These are phyloP conservation scores for Cantharis nigra DNA, from an alignment of 2,888 invertebrate species.

Conservation along the genomic window DNA sequence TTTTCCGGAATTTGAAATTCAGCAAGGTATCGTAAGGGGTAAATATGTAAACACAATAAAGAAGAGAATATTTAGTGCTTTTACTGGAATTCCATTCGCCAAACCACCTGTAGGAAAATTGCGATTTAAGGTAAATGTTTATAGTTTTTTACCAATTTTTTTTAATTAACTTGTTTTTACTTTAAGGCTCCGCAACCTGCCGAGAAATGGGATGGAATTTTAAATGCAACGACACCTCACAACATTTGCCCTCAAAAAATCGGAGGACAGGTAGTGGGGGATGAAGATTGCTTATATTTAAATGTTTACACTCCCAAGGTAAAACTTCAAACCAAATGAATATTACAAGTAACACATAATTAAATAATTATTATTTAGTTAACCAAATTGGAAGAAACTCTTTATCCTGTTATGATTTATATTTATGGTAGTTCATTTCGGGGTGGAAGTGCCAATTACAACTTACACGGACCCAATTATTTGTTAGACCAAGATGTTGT, in stretches of 20 bases:
- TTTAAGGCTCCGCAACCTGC: slow-evolving; percentile 69
- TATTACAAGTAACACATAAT: not conserved
- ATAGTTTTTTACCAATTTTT: not conserved
- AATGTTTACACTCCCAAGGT: slow-evolving; percentile 69
- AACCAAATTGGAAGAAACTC: slow-evolving; percentile 5
- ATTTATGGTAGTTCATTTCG: slow-evolving; percentile 78
- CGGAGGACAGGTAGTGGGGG: slow-evolving; percentile 61
- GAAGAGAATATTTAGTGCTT: slow-evolving; percentile 63
- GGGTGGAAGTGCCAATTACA: slow-evolving; percentile 70
- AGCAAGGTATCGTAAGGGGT: slow-evolving; percentile 10
- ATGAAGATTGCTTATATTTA: slow-evolving; percentile 83
- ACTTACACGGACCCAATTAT: slow-evolving; percentile 72
- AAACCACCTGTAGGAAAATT: slow-evolving; percentile 64
- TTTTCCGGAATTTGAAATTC: not conserved
- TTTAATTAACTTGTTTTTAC: not conserved
- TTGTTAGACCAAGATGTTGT: slow-evolving; percentile 72
- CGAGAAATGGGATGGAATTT: slow-evolving; percentile 65
- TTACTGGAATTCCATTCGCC: slow-evolving; percentile 69
- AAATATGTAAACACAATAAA: slow-evolving; percentile 58
- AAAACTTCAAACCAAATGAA: not conserved
- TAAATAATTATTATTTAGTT: not conserved
- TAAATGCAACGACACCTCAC: slow-evolving; percentile 67
- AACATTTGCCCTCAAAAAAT: slow-evolving; percentile 68
- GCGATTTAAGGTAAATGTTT: slow-evolving; percentile 63
- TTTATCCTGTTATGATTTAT: slow-evolving; percentile 75